These are phyloP conservation scores for Platyrinchus mystaceus DNA, from an alignment of 2,797 vertebrate genomes.

Conservation along the genomic window DNA sequence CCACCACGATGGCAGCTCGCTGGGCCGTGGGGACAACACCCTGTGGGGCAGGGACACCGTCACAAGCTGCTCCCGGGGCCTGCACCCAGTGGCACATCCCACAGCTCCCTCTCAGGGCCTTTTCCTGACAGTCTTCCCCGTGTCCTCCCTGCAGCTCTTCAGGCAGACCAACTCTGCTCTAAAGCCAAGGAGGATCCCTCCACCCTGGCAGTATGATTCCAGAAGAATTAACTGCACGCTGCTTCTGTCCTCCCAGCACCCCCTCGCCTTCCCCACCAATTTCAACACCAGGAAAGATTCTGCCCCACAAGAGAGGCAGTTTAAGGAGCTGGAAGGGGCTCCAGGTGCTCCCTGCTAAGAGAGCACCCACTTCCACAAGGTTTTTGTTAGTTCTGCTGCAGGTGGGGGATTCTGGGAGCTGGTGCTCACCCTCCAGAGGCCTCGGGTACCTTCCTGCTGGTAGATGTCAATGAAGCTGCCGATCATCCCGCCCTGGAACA, in stretches of 20 bases:
- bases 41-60: conserved; percentile 66
- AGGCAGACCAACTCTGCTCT: not conserved
- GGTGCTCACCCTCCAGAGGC: conserved; percentile 91
- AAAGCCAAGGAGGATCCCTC: not conserved
- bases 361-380: not conserved
- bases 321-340: not conserved
- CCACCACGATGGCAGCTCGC: conserved; percentile 93
- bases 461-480: conserved; percentile 97
- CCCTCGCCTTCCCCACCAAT: not conserved
- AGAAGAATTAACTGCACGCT: fast-evolving
- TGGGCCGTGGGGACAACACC: conserved; percentile 96
- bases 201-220: fast-evolving
- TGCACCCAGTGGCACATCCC: not conserved
- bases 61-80: not conserved
- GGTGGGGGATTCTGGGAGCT: not conserved
- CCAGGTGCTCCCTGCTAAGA: not conserved
- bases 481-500: conserved; percentile 95
- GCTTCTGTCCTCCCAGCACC: not conserved
- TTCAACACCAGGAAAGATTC: not conserved
- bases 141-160: not conserved
- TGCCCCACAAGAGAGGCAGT: not conserved
- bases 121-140: fast-evolving
- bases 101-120: not conserved
- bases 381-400: not conserved
- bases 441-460: conserved; percentile 92